Base-by-base conservation (phyloP, 53 echinoderm and acorn worm species). In the Echinometra lucunter region DNA sequence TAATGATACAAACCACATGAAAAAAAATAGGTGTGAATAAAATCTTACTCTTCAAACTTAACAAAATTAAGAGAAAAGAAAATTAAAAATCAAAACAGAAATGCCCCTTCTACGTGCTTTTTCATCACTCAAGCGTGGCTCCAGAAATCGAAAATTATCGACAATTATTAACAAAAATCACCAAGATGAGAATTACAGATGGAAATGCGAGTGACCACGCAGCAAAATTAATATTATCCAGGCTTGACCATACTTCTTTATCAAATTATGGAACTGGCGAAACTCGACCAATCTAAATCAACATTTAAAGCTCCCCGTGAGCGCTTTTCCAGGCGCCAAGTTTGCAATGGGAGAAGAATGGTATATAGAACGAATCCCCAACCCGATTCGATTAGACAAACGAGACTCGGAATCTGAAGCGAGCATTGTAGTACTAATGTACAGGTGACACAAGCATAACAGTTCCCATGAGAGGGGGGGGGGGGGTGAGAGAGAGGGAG, bases 221-320 rank as follows among this genome's bases (percentile, higher is more conserved):
- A n/a, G n/a, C n/a, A n/a, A n/a, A n/a, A n/a, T n/a, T n/a, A n/a
- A n/a, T n/a, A n/a, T n/a, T n/a, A n/a, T n/a, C n/a, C n/a, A n/a
- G n/a, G n/a, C n/a, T n/a, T n/a, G 75, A 40, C 75, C 75, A 75
- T 37, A 75, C 5, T 38, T 75, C 40, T 34, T 75, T 75, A 75
- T 16, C 74, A 40, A 75, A 38, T 75, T 37, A 75, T 75, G 40
- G 40, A 40, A 75, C 75, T 17, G 75, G 40, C 75, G 75, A 75
- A 75, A 75, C 75, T 75, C 40, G 75, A 75, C 75, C 40, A 75
- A 75, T 75, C 38, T 75, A 38, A 75, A 75, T 75, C 75, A 75
- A 75, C 75, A 75, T 75, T 75, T 38, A 11, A 18, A 40, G 37
- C n/a, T 75, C 34, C 9, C 75, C 4, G 75, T 75, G 40, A 75